A percentile compares a stretch with the other conserved stretches of the same genome.
These are phyloP conservation scores for Drosophila bocqueti DNA, from an alignment of 1,140 invertebrate genomes.

Conservation along the genomic window DNA sequence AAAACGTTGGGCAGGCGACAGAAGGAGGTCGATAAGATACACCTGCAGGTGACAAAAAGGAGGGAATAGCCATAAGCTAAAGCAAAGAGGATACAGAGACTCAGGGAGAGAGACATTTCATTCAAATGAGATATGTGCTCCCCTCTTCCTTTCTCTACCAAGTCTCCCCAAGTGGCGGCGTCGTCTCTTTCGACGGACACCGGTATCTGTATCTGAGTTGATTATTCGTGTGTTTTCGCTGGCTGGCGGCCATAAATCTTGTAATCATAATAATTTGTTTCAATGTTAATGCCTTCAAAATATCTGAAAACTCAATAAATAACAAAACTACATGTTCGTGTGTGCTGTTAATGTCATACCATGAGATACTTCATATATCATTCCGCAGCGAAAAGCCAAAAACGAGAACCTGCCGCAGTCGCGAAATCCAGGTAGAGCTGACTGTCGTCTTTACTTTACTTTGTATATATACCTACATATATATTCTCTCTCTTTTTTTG, in stretches of 20 bases:
- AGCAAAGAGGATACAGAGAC: not conserved
- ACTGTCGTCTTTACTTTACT: slow-evolving; percentile 39
- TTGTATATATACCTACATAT: slow-evolving; percentile 5
- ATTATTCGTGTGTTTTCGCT: slow-evolving; percentile 60
- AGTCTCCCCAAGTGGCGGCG: slow-evolving; percentile 24
- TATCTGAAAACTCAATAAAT: slow-evolving; percentile 85
- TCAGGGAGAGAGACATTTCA: slow-evolving; percentile 25
- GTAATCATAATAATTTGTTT: slow-evolving; percentile 85
- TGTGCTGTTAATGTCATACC: slow-evolving; percentile 85
- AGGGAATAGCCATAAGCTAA: not conserved
- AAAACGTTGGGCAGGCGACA: slow-evolving; percentile 36
- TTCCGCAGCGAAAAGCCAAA: slow-evolving; percentile 55
- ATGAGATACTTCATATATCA: slow-evolving; percentile 85
- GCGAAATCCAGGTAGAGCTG: slow-evolving; percentile 58
- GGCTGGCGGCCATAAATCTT: slow-evolving; percentile 79
- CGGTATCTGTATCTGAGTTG: slow-evolving; percentile 49
- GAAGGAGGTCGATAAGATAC: slow-evolving; percentile 22
- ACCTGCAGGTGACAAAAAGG: slow-evolving; percentile 9
- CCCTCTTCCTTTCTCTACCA: not conserved
- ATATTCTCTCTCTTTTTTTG: slow-evolving; percentile 26
- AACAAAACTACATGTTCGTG: slow-evolving; percentile 84
- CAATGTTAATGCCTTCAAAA: slow-evolving; percentile 85
- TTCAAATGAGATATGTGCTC: slow-evolving; percentile 57
- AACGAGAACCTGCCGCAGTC: slow-evolving; percentile 43
- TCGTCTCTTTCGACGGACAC: slow-evolving; percentile 25